phyloP scores from a whole-genome alignment of 2,113 vertebrate genomes.

The Scalopus aquaticus region DNA sequence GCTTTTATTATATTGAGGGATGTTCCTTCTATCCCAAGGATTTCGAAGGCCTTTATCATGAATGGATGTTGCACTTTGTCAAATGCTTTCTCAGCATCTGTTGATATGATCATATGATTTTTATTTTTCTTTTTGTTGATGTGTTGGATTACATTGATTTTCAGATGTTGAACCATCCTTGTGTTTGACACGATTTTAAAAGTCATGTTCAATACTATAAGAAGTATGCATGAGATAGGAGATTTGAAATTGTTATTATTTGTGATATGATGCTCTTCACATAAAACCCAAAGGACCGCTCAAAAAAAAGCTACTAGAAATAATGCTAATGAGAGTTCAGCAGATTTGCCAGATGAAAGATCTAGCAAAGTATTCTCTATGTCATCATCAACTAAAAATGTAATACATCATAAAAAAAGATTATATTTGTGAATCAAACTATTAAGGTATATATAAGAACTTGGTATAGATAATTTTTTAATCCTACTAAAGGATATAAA shows the following conservation, averaged over 20 bases:
- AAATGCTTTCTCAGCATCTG: no score
- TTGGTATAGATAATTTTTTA: not conserved
- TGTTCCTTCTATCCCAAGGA: no score
- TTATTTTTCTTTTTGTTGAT: no score
- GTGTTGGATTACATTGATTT: no score
- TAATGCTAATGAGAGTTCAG: not conserved
- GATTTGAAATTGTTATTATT: not conserved
- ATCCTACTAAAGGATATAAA: not conserved
- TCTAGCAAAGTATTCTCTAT: not conserved
- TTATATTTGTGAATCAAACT: not conserved
- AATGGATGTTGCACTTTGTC: no score
- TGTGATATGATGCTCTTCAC: not conserved
- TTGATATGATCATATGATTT: no score
- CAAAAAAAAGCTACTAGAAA: not conserved
- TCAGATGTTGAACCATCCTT: no score
- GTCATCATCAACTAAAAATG: not conserved
- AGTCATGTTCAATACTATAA: not conserved
- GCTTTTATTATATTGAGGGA: no score
- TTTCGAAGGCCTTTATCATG: no score
- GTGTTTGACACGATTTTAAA: not conserved
- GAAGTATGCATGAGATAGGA: not conserved
- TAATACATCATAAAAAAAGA: not conserved
- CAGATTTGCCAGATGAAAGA: constrained; percentile 11
- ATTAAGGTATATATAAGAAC: not conserved
- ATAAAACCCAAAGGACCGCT: not conserved